A percentile compares a stretch with the other conserved stretches of the same genome.
Conservation (phyloP, 2,113 vertebrate species). For the Sula dactylatra region DNA sequence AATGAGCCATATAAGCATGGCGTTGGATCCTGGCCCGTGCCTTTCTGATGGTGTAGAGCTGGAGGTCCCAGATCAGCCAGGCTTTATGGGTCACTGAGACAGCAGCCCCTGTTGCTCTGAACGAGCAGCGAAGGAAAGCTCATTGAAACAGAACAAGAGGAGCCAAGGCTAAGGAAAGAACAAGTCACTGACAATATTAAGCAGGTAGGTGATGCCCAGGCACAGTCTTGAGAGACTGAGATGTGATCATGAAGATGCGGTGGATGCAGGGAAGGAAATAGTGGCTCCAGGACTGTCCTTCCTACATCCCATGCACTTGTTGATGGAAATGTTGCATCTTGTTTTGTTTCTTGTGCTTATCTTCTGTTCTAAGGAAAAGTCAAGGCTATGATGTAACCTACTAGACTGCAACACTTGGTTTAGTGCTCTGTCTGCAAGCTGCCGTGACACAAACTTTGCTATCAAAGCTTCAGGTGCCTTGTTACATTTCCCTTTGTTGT, state of each 20-base stretch:
- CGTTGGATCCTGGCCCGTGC: background rate
- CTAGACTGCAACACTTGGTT: background rate
- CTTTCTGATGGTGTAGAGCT: accelerated
- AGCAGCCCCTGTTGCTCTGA: background rate
- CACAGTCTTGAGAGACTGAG: background rate
- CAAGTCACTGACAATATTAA: background rate
- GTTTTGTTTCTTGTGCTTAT: background rate
- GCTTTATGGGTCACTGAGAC: background rate
- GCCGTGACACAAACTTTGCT: background rate
- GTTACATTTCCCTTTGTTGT: background rate
- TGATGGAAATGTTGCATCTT: background rate
- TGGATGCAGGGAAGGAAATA: background rate
- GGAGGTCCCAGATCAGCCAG: background rate
- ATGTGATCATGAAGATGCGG: background rate
- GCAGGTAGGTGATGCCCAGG: background rate
- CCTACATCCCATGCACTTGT: background rate
- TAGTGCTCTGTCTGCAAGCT: background rate
- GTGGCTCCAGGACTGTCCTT: background rate
- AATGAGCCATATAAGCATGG: accelerated
- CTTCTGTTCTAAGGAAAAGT: background rate
- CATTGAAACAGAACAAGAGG: background rate
- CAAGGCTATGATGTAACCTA: background rate
- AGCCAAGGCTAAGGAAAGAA: background rate
- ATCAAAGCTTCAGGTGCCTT: background rate
- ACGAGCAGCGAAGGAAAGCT: background rate